phyloP scores from a whole-genome alignment of 2,113 vertebrate species.

The Nycticorax nycticorax region DNA sequence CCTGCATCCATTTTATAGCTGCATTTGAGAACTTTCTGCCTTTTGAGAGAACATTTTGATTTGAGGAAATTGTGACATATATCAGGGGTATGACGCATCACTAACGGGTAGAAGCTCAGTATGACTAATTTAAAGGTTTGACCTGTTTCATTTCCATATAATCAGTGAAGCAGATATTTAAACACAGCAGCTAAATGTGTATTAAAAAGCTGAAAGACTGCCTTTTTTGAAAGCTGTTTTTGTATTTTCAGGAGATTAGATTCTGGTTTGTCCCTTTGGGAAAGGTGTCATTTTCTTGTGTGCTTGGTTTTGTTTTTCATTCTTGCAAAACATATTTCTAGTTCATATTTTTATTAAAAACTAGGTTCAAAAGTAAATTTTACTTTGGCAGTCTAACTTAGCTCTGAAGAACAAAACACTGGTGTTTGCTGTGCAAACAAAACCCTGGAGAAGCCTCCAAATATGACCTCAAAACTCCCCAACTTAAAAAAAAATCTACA shows the following conservation, averaged over 20 bases:
- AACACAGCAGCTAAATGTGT: not conserved
- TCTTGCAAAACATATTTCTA: not conserved
- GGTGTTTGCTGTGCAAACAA: constrained; percentile 56
- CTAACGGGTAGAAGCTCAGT: not conserved
- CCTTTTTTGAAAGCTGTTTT: not conserved
- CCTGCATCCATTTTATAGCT: not conserved
- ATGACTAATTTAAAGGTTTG: not conserved
- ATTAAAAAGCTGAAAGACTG: not conserved
- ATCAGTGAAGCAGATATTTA: constrained; percentile 17
- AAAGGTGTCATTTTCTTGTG: not conserved
- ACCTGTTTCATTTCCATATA: constrained; percentile 18
- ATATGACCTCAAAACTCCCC: not conserved
- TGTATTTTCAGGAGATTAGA: not conserved
- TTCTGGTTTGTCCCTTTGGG: not conserved
- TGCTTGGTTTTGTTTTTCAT: not conserved
- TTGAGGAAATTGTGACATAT: not conserved
- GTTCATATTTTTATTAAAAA: constrained; percentile 16
- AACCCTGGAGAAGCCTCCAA: constrained; percentile 21
- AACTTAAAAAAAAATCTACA: not conserved
- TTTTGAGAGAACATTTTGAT: not conserved
- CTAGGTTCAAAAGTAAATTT: constrained; percentile 36
- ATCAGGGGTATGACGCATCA: not conserved
- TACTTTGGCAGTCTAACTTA: constrained; percentile 37
- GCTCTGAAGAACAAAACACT: constrained; percentile 38
- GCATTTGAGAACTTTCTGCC: not conserved